Evolutionary conservation across 1,140 invertebrate genomes (phyloP), one percentile per base, ranked within the genome.

Genomic region (Daktulosphaira vitifoliae): DNA sequence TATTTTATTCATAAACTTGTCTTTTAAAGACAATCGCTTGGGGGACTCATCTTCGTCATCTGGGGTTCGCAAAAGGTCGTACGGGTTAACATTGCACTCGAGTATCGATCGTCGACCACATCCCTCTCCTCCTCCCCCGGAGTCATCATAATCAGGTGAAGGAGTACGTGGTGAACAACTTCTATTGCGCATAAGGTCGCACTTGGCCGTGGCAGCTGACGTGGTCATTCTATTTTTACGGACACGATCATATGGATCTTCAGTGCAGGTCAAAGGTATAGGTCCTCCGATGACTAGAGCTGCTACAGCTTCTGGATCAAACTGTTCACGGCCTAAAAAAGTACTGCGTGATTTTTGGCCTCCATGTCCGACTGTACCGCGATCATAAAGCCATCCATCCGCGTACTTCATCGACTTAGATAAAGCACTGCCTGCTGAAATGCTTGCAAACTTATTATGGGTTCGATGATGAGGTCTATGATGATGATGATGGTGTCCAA

Each of bases 31-130:
- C 49, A 37, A 79, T 68, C 3, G 39, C 3, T 37, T 65, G 3
- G 53, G 54, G 11, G 15, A 7, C 11, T 8, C 25, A 6, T 76
- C 75, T 46, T 76, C 76, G 65, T 75, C 74, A 65, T 74, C 74
- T 33, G 68, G 71, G 11, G 2, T 15, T 73, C 67, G 81, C 54
- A 91, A 81, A 66, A 92, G 75, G 52, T 89, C 85, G 70, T 92
- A 92, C 5, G 89, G 87, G 75, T 89, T 91, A 13, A 91, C 85
- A 71, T 90, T 82, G 74, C 88, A 90, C 70, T 89, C 85, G 15
- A 92, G 76, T 66, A 92, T 92, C 18, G 87, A 90, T 50, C 67
- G 64, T 23, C 65, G 59, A 22, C 29, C 54, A 22, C 42, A 54
- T 37, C 37, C 67, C 48, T 11, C 44, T 52, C 53, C 26, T 37